Percentiles rank a stretch among this genome's conserved stretches.
Conservation (phyloP, 2,113 vertebrate species). For the Lontra canadensis region DNA sequence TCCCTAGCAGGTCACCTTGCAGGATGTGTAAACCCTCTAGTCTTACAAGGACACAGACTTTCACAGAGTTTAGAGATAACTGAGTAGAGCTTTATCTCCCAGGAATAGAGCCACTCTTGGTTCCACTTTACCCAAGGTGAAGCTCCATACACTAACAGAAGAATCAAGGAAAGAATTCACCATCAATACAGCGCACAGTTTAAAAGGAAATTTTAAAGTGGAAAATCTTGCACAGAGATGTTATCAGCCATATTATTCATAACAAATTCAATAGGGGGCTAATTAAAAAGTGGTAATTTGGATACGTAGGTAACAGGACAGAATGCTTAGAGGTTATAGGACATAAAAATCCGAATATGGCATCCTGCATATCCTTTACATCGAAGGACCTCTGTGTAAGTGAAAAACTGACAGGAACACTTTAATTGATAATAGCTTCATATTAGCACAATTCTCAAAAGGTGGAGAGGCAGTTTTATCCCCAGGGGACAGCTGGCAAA, state of each 20-base stretch:
- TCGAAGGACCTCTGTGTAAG: background rate
- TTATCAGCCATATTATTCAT: background rate
- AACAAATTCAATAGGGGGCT: background rate
- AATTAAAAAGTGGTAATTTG: constrained; percentile 22
- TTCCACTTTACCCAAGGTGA: background rate
- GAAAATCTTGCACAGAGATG: background rate
- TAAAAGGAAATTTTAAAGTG: background rate
- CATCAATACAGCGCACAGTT: background rate
- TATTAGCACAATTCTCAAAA: background rate
- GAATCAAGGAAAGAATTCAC: background rate
- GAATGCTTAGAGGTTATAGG: background rate
- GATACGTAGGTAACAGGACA: background rate
- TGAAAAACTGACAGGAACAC: background rate
- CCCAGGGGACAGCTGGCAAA: background rate
- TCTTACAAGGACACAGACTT: background rate
- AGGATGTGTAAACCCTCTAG: background rate
- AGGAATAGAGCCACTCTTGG: background rate
- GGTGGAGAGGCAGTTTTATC: background rate
- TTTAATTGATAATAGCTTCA: background rate
- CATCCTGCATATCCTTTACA: background rate
- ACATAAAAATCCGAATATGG: background rate
- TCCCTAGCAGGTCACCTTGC: background rate
- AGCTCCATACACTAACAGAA: background rate
- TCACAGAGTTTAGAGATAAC: background rate
- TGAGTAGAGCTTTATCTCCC: background rate